Base-by-base conservation (phyloP, 2,113 vertebrate genomes). In the Tachysurus vachellii region DNA sequence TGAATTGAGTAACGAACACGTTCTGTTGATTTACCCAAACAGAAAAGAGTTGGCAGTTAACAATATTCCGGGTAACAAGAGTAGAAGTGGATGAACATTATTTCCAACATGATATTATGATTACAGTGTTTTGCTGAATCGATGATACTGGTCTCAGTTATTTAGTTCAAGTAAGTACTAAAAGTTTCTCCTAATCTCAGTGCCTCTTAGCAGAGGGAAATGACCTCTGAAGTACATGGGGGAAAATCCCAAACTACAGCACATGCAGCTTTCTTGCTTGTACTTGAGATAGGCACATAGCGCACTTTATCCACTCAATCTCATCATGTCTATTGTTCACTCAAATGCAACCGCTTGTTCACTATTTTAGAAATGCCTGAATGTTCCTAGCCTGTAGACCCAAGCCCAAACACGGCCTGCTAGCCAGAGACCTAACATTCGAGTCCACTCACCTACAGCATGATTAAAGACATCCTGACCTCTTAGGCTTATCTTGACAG, bases 181-280 rank as follows among this genome's bases (percentile, higher is more conserved):
- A 9, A 36, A 9, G 47, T 9, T 80, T 59, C 12, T 80, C 56
- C 28, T 59, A 59, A 59, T 42, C 17, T 59, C 10, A 0, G 47
- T 56, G 61, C 42, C 12, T n/a, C 1, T 44, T 47, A 68, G 44
- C 47, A 84, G n/a, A 54, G 23, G 85, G 81, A 86, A 84, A 84
- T 86, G 73, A 73, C 28, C 73, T 79, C 73, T 53, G 23, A 26
- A 57, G 28, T 56, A 26, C 8, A 36, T 13, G 47, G 14, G 13
- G 88, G 76, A 68, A 42, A 86, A 53, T 54, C 75, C 82, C 82
- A 76, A n/a, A 82, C 47, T 75, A 19, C 50, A 66, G 44, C 50
- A 76, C 13, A 2, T 85, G 71, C 53, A 28, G 21, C 10, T 50
- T 50, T 9, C 16, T n/a, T 26, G 66, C 87, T 50, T 21, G 53